Evolutionary conservation across 2,888 invertebrate genomes (phyloP).

Genomic region (Agrotis segetum): DNA sequence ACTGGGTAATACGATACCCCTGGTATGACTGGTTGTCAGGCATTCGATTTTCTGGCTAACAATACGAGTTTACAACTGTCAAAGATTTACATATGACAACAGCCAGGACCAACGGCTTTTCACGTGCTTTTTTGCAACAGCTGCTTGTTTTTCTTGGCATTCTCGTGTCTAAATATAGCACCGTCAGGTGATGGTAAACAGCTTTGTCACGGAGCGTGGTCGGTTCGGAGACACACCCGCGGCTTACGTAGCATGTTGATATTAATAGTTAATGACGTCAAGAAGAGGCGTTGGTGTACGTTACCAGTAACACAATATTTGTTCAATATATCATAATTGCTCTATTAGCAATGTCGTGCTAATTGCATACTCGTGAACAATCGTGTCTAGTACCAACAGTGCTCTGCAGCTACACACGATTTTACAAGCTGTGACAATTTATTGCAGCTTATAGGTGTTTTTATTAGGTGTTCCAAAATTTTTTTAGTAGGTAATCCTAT

Average conservation of each 20-base stretch:
- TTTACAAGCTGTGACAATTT: conserved; percentile 7
- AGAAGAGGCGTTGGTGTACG: conserved; percentile 47
- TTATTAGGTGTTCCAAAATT: neutral
- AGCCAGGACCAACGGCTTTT: no score
- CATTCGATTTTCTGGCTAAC: no score
- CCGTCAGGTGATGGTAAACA: conserved; percentile 78
- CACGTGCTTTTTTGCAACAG: conserved; percentile 11
- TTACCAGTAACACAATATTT: conserved; percentile 56
- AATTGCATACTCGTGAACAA: conserved; percentile 50
- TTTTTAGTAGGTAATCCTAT: conserved; percentile 2
- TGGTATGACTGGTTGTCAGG: no score
- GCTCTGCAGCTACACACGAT: conserved; percentile 15
- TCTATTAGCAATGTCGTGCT: conserved; percentile 57
- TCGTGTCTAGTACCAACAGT: conserved; percentile 22
- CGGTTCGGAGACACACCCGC: conserved; percentile 86
- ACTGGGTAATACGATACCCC: no score
- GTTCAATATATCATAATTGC: conserved; percentile 57
- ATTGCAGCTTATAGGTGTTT: neutral
- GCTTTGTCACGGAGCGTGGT: conserved; percentile 46
- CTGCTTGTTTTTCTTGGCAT: conserved; percentile 52
- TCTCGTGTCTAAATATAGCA: conserved; percentile 70
- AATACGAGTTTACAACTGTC: no score
- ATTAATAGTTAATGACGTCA: conserved; percentile 75
- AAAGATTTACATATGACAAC: no score
- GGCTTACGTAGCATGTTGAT: conserved; percentile 68